Conservation (phyloP, 2,888 invertebrate species). For the Acanthopleura granulata region DNA sequence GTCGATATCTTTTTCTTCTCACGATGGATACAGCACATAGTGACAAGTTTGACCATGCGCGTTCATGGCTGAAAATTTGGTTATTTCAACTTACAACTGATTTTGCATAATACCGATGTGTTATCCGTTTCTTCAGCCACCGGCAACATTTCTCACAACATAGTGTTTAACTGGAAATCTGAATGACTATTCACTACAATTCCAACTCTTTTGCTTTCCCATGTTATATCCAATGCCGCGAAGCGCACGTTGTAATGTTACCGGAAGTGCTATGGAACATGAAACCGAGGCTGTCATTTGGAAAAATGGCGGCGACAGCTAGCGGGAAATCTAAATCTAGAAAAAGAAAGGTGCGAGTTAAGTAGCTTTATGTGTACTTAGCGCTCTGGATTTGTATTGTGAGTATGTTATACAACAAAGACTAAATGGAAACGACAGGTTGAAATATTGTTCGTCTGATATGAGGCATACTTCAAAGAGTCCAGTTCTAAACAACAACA, state of each 20-base stretch:
- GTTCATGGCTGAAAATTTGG: no score
- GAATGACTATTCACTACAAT: no score
- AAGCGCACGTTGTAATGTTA: constrained; percentile 13
- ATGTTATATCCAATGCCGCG: not conserved
- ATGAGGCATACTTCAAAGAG: no score
- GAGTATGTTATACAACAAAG: no score
- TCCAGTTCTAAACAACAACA: no score
- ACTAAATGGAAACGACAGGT: no score
- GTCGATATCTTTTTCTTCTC: no score
- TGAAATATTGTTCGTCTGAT: no score
- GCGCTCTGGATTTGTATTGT: no score
- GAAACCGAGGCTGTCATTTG: not conserved
- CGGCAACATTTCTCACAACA: constrained; percentile 32
- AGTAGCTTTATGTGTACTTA: not conserved
- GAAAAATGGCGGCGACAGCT: constrained; percentile 11
- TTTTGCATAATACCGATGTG: constrained; percentile 30
- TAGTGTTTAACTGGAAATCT: not conserved
- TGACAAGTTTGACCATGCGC: no score
- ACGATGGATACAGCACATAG: no score
- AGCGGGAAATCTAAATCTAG: constrained; percentile 19
- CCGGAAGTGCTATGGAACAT: not conserved
- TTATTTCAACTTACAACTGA: constrained; percentile 30
- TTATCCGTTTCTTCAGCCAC: constrained; percentile 33
- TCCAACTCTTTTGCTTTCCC: no score
- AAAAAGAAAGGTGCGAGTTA: not conserved